Evolutionary conservation across 2,113 vertebrate genomes (phyloP).

Genomic region (Laterallus jamaicensis): DNA sequence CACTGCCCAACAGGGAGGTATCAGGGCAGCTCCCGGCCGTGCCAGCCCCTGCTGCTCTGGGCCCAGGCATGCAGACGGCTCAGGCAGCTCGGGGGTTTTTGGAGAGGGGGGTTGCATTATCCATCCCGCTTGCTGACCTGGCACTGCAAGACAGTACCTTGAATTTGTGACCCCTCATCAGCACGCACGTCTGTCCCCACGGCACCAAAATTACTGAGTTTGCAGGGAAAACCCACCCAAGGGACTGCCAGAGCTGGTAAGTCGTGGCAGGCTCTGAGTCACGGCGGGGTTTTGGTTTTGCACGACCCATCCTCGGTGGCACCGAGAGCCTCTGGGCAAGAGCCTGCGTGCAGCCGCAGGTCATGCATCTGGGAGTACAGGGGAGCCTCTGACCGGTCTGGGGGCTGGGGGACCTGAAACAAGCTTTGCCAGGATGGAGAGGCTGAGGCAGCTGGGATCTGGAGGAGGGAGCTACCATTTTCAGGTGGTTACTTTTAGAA

Average conservation of each 20-base stretch:
- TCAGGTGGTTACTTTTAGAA: slow-evolving; percentile 37
- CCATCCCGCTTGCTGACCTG: neutral
- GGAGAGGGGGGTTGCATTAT: neutral
- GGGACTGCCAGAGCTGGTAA: neutral
- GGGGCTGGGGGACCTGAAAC: neutral
- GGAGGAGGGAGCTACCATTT: slow-evolving; percentile 57
- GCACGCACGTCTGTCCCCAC: accelerated
- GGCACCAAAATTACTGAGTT: neutral
- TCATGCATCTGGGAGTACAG: neutral
- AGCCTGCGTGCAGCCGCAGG: accelerated
- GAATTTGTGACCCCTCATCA: accelerated
- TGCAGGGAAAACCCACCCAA: neutral
- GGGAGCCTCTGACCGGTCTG: neutral
- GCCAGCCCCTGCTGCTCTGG: neutral
- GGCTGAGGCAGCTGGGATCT: neutral
- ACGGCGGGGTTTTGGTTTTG: neutral
- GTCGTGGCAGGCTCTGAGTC: neutral
- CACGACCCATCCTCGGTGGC: accelerated
- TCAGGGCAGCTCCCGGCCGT: neutral
- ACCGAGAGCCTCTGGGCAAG: neutral
- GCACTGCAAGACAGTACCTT: neutral
- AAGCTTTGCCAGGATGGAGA: neutral
- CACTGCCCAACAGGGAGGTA: accelerated
- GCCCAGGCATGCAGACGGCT: neutral
- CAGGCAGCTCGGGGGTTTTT: accelerated